Conservation (phyloP, 2,113 vertebrate genomes). For the Myocastor coypus region DNA sequence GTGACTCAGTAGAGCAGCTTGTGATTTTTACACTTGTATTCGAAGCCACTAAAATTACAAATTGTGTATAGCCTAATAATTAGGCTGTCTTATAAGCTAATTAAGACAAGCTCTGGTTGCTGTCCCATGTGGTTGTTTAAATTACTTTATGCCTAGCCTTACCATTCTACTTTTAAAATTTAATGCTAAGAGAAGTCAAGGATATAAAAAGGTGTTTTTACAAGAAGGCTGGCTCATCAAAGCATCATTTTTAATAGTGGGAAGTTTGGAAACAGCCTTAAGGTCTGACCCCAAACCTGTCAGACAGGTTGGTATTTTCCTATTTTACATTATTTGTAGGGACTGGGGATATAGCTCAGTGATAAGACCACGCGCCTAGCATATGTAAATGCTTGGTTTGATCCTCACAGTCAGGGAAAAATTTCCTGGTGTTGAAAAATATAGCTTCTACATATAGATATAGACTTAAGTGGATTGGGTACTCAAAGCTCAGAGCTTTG, state of each 20-base stretch:
- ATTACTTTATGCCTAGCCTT: background rate
- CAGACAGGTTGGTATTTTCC: background rate
- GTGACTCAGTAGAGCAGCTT: background rate
- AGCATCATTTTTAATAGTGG: conserved; percentile 9
- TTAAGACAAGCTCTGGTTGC: conserved; percentile 3
- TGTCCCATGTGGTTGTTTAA: background rate
- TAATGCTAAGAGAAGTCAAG: background rate
- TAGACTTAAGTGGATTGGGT: background rate
- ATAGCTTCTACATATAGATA: background rate
- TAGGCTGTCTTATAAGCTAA: background rate
- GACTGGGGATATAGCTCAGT: background rate
- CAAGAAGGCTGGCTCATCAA: background rate
- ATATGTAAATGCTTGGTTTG: background rate
- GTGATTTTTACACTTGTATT: background rate
- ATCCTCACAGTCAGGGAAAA: background rate
- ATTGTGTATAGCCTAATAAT: background rate
- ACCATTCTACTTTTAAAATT: conserved; percentile 4
- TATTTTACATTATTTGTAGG: conserved; percentile 1
- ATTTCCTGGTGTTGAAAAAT: conserved; percentile 3
- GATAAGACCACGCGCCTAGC: background rate
- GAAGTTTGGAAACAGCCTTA: background rate
- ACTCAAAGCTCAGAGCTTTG: background rate
- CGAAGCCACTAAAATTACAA: background rate
- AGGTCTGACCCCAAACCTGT: background rate
- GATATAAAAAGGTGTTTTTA: conserved; percentile 15